Evolutionary conservation across 2,797 vertebrate species (phyloP).

Genomic region (Enoplosus armatus): DNA sequence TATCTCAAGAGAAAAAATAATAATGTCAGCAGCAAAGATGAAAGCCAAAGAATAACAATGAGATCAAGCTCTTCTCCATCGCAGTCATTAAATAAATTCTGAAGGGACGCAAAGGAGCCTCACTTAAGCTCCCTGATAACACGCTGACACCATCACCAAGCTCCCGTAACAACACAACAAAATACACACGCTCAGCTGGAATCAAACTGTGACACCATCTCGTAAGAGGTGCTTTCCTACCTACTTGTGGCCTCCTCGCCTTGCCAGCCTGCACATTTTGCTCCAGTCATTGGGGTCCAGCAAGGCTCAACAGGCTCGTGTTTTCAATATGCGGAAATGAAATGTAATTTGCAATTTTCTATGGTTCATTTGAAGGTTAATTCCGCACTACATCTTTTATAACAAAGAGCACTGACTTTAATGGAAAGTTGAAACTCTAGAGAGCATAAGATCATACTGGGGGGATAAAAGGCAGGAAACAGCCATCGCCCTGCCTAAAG

Average conservation of each 20-base stretch:
- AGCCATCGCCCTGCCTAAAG: background rate
- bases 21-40: background rate
- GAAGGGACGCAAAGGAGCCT: background rate
- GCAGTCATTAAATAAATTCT: background rate
- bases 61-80: constrained; percentile 7
- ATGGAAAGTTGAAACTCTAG: background rate
- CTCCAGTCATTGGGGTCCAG: background rate
- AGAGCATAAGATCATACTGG: background rate
- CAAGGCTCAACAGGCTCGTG: background rate
- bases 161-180: background rate
- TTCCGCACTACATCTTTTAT: background rate
- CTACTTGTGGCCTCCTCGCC: background rate
- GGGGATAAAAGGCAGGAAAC: background rate
- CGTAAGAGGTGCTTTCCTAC: background rate
- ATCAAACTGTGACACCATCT: background rate
- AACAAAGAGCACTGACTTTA: background rate
- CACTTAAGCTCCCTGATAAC: background rate
- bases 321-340: background rate
- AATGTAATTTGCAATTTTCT: background rate
- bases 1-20: background rate
- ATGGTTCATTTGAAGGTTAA: background rate
- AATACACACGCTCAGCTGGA: background rate
- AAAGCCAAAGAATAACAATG: constrained; percentile 58
- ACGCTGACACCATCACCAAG: background rate
- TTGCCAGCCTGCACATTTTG: no score